Evolutionary conservation across 1,140 invertebrate species (phyloP).

Genomic region (Sarcophaga peregrina): DNA sequence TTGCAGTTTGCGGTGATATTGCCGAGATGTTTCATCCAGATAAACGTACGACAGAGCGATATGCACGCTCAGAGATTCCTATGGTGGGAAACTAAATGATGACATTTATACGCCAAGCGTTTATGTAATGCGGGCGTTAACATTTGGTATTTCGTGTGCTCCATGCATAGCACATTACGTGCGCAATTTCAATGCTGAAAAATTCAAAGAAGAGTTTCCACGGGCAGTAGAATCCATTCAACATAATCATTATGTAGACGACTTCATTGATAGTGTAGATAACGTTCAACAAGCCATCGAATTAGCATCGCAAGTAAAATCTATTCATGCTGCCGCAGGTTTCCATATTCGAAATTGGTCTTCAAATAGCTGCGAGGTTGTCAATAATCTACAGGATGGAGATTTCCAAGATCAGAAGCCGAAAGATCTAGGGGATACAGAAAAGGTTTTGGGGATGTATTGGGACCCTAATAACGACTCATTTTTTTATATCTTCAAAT

Average conservation of each 20-base stretch:
- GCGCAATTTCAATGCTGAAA: slow-evolving; percentile 21
- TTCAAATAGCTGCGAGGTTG: background rate
- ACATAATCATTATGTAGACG: slow-evolving; percentile 12
- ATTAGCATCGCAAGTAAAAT: slow-evolving; percentile 18
- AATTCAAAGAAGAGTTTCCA: background rate
- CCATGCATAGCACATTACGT: slow-evolving; percentile 34
- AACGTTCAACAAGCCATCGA: background rate
- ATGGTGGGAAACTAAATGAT: slow-evolving; percentile 13
- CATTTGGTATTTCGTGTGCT: slow-evolving; percentile 21
- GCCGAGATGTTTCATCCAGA: no score
- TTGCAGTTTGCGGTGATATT: slow-evolving; percentile 1
- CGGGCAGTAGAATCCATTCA: slow-evolving; percentile 49
- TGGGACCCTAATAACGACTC: slow-evolving; percentile 34
- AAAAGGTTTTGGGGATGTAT: slow-evolving; percentile 42
- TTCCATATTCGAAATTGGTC: slow-evolving; percentile 29
- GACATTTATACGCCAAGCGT: background rate
- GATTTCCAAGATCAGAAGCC: background rate
- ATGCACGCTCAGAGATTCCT: slow-evolving; percentile 31
- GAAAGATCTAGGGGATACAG: background rate
- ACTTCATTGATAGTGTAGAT: slow-evolving; percentile 18
- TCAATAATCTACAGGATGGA: background rate
- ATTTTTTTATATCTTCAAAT: slow-evolving; percentile 22
- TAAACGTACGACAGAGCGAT: background rate
- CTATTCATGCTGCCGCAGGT: background rate
- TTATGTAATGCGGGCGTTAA: slow-evolving; percentile 33